Percentiles rank a stretch among this genome's conserved stretches.
These are phyloP conservation scores for Spilarctia lutea DNA, from an alignment of 2,888 invertebrate genomes.

Conservation along the genomic window DNA sequence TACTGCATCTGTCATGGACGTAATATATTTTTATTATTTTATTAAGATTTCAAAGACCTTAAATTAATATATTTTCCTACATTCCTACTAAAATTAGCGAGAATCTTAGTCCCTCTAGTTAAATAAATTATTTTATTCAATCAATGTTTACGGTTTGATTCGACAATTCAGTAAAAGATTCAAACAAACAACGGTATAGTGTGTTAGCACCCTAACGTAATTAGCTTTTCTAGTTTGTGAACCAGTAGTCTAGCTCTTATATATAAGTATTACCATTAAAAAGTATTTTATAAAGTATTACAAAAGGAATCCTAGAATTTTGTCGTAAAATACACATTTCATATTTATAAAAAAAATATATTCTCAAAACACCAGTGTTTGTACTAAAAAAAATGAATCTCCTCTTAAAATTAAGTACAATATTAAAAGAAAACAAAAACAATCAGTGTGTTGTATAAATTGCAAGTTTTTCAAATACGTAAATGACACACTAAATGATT, in stretches of 20 bases:
- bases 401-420: slow-evolving; percentile 2
- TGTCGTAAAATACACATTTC: neutral
- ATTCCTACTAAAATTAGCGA: neutral
- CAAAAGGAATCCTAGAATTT: neutral
- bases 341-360: neutral
- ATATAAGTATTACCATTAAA: neutral
- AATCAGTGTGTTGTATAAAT: neutral
- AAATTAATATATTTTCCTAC: neutral
- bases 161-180: neutral
- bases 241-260: neutral
- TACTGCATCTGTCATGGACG: neutral
- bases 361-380: neutral
- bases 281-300: neutral
- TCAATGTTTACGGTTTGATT: too few species aligned
- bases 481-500: neutral
- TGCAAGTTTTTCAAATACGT: neutral
- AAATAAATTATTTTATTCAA: neutral
- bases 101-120: neutral
- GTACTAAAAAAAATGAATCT: neutral
- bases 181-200: neutral
- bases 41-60: too few species aligned
- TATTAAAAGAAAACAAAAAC: neutral
- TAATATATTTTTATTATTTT: too few species aligned
- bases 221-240: neutral
- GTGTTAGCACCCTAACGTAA: neutral